phyloP scores from a whole-genome alignment of 1,140 invertebrate genomes.

The Drosophila prosaltans region DNA sequence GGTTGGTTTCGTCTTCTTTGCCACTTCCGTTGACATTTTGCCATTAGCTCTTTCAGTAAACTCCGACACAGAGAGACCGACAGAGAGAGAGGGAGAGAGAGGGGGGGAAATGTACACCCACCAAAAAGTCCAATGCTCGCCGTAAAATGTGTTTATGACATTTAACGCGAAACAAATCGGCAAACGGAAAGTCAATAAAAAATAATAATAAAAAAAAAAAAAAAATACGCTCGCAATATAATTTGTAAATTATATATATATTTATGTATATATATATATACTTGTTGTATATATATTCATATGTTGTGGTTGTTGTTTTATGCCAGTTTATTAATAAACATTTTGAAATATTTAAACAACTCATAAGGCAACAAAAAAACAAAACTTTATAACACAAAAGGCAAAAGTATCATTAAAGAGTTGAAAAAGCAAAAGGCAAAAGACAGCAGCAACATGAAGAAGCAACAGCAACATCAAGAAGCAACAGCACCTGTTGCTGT shows the following conservation, averaged over 20 bases:
- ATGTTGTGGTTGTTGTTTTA: constrained; percentile 7
- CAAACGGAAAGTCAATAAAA: constrained; percentile 41
- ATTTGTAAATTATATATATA: constrained; percentile 64
- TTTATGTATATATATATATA: constrained; percentile 66
- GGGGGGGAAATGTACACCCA: not conserved
- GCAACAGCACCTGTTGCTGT: constrained; percentile 56
- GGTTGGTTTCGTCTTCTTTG: constrained; percentile 19
- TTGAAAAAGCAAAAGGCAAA: constrained; percentile 27
- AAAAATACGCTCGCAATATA: constrained; percentile 43
- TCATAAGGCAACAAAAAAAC: constrained; percentile 29
- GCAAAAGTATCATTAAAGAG: constrained; percentile 53
- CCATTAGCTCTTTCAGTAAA: not conserved
- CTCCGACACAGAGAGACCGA: not conserved
- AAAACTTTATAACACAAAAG: constrained; percentile 30
- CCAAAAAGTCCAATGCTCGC: constrained; percentile 50
- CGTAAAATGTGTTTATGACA: constrained; percentile 41
- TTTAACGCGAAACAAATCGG: constrained; percentile 44
- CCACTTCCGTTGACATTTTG: constrained; percentile 54
- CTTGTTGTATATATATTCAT: constrained; percentile 29
- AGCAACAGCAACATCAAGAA: constrained; percentile 26
- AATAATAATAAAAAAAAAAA: not conserved
- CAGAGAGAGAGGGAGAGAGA: not conserved
- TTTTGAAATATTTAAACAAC: constrained; percentile 36
- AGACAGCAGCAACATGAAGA: not conserved
- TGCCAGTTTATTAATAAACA: constrained; percentile 62